Evolutionary conservation across 2,888 invertebrate species (phyloP), one percentile per base, ranked within the genome.

Genomic region (Aplocera efformata): DNA sequence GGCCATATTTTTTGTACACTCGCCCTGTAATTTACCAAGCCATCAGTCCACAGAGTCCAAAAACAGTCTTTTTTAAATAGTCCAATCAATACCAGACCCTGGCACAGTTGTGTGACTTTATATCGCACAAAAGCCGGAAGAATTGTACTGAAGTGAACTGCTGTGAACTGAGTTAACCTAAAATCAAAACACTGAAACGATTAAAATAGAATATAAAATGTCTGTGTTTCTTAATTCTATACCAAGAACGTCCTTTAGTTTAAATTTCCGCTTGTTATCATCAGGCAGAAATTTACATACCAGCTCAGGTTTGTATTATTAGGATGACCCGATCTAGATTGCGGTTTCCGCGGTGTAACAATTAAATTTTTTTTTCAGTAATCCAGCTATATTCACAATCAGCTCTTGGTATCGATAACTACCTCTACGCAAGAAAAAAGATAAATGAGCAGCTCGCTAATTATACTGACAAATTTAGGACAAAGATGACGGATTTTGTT

Each of bases 401-500:
- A 21, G 79, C 91, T 0, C 63, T 95, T 32, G 94, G 94, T 1
- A 60, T 94, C 1, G 91, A 91, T 63, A 79, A 78, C 1, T 95
- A 91, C 67, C 64, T 88, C 21, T 69, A 78, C 26, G 66, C 89
- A 11, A 85, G 92, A 48, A 88, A 90, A 26, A 84, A 76, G 50
- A 76, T 89, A 0, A 88, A 88, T 32, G 79, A 84, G 9, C 93
- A 94, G 62, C 92, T 94, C 71, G 54, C 73, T 1, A 90, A 89
- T 61, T 89, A 92, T 51, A 66, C 86, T 20, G 92, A 92, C 0
- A 92, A 91, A 48, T 96, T 96, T 69, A 89, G 90, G 42, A 57
- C 69, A 0, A 94, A 94, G 79, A 95, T 96, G 94, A 72, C 60
- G 7, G 90, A 92, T 35, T 93, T 91, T 68, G 78, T 91, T 0